phyloP scores from a whole-genome alignment of 1,140 invertebrate genomes.

The Drosophila orena region DNA sequence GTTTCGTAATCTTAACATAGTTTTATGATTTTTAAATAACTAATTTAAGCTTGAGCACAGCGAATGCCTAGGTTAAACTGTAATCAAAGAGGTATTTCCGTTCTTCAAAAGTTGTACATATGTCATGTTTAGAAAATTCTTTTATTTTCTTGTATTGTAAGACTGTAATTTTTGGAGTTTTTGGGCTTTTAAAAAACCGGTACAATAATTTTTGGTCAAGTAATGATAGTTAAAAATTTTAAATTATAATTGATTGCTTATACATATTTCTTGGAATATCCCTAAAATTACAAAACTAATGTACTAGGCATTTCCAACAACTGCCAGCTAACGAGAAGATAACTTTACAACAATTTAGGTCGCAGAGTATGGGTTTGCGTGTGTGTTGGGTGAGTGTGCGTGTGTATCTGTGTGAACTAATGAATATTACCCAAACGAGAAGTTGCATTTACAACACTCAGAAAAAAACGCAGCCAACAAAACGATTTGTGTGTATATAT shows the following conservation, averaged over 20 bases:
- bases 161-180: no score
- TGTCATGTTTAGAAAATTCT: not conserved
- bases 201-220: no score
- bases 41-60: constrained; percentile 25
- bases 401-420: constrained; percentile 26
- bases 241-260: not conserved
- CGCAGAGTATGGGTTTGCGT: constrained; percentile 10
- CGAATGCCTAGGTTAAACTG: constrained; percentile 6
- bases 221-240: not conserved
- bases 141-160: not conserved
- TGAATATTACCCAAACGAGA: constrained; percentile 44
- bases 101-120: not conserved
- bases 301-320: constrained; percentile 13
- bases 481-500: constrained; percentile 48
- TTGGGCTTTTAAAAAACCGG: no score
- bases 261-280: constrained; percentile 1
- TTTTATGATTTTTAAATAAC: constrained; percentile 20
- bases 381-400: constrained; percentile 17
- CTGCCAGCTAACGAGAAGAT: constrained; percentile 25
- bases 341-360: constrained; percentile 5
- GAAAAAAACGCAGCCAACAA: constrained; percentile 25
- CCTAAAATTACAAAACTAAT: not conserved
- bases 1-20: constrained; percentile 27
- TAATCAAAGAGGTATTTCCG: constrained; percentile 2
- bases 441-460: constrained; percentile 51